Conservation (phyloP, 2,888 invertebrate species). For the Vanessa cardui region DNA sequence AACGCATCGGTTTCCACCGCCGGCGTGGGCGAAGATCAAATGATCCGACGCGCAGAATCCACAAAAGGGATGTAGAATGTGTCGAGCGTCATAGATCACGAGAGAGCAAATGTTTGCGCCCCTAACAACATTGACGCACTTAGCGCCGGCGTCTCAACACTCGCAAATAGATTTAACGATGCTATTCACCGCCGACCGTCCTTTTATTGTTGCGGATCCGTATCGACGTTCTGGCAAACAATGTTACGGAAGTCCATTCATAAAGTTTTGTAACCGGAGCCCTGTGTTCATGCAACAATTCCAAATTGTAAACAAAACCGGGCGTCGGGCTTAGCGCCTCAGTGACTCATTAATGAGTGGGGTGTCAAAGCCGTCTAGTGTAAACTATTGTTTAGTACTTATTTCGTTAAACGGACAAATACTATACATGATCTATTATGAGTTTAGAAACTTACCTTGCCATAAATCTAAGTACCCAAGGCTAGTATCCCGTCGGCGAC, state of each 20-base stretch:
- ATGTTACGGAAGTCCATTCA: constrained; percentile 2
- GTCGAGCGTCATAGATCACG: constrained; percentile 2
- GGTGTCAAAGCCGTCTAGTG: too few relatives aligned
- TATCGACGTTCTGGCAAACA: not conserved
- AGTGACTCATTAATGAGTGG: not conserved
- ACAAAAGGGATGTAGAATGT: constrained; percentile 4
- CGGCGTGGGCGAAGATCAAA: constrained; percentile 10
- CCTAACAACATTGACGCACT: constrained; percentile 22
- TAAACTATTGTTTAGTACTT: not conserved
- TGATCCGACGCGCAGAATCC: not conserved
- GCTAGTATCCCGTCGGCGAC: too few relatives aligned
- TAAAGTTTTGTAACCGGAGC: not conserved
- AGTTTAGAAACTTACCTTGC: too few relatives aligned
- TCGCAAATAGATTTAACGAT: constrained; percentile 12
- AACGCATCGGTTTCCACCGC: constrained; percentile 15
- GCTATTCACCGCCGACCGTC: not conserved
- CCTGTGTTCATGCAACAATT: not conserved
- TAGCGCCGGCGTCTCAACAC: constrained; percentile 29
- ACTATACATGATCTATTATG: too few relatives aligned
- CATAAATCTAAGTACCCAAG: too few relatives aligned
- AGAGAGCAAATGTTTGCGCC: constrained; percentile 11
- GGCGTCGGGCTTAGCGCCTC: not conserved
- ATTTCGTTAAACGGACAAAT: too few relatives aligned
- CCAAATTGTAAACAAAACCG: not conserved
- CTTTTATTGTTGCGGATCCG: constrained; percentile 5